A percentile compares a stretch with the other conserved stretches of the same genome.
Conservation (phyloP, 2,888 invertebrate species). For the Chrysodeixis includens region DNA sequence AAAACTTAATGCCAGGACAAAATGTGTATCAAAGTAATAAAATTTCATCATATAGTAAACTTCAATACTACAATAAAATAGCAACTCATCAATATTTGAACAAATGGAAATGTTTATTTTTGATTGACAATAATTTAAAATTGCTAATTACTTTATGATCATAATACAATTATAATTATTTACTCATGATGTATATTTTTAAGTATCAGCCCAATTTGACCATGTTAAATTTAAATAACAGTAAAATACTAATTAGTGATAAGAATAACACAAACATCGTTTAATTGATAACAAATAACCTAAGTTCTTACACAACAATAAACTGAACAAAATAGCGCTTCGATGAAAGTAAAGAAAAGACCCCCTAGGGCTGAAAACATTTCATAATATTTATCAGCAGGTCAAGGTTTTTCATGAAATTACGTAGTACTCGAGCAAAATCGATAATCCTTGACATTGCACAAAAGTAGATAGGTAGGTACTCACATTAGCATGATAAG, state of each 20-base stretch:
- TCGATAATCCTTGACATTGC: slow-evolving; percentile 76
- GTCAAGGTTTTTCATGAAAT: slow-evolving; percentile 58
- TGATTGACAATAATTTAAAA: neutral
- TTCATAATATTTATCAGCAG: neutral
- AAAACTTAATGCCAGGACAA: too few species aligned
- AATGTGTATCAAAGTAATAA: too few species aligned
- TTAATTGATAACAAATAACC: neutral
- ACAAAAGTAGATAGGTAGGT: slow-evolving; percentile 44
- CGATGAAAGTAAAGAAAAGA: neutral
- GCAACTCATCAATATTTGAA: neutral
- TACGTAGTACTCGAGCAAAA: slow-evolving; percentile 64
- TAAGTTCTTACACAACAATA: neutral
- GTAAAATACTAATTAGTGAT: neutral
- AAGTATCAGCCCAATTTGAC: neutral
- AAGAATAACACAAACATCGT: neutral
- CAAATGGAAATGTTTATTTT: neutral
- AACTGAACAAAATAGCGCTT: neutral
- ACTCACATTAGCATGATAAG: slow-evolving; percentile 94
- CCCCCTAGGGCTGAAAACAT: slow-evolving; percentile 1
- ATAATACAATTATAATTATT: neutral
- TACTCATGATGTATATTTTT: neutral
- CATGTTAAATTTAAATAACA: neutral
- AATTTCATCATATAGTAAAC: too few species aligned
- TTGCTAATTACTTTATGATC: neutral
- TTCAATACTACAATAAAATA: neutral